Evolutionary conservation across 2,888 invertebrate species (phyloP), one percentile per base, ranked within the genome.

Genomic region (Linnaemya tessellans): DNA sequence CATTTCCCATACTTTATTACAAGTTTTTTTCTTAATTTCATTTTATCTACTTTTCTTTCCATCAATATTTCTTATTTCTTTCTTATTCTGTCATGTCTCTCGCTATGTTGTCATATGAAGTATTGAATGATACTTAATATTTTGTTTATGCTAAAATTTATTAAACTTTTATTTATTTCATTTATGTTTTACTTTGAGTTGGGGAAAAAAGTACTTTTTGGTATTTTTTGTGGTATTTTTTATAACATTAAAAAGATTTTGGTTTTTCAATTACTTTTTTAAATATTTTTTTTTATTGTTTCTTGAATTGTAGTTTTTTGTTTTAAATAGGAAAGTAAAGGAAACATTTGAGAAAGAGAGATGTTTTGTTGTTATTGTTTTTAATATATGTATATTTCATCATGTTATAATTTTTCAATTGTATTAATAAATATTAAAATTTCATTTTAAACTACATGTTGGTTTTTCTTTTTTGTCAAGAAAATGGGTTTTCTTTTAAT

Each of bases 281-380:
- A 49, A 43, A 71, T 25, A 25, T 62, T 22, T 56, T 54, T 43
- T 35, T 41, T 71, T 18, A 18, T 78, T 73, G 18, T 3, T 60
- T 67, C 30, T 51, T 68, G 18, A 22, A 41, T 56, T 60, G 70
- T 67, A 70, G 64, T 79, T 70, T 71, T 71, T 46, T 30, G n/a
- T 51, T 71, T 85, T 75, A 67, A 82, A 82, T 85, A 82, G 85
- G 82, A 82, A 82, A 85, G 85, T 82, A 85, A 85, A 85, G 85
- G 82, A 85, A 85, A 85, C 79, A 75, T 82, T 85, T 80, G 82
- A 85, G 82, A 82, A 80, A 82, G 79, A 79, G 81, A 74, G 70
- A 78, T 80, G 51, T 75, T 49, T 65, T 20, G 64, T 75, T 85
- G 30, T 78, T 84, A 38, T 71, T 79, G 51, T 43, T 62, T 15